Base-by-base conservation (phyloP, 2,113 vertebrate species). In the Condylura cristata region DNA sequence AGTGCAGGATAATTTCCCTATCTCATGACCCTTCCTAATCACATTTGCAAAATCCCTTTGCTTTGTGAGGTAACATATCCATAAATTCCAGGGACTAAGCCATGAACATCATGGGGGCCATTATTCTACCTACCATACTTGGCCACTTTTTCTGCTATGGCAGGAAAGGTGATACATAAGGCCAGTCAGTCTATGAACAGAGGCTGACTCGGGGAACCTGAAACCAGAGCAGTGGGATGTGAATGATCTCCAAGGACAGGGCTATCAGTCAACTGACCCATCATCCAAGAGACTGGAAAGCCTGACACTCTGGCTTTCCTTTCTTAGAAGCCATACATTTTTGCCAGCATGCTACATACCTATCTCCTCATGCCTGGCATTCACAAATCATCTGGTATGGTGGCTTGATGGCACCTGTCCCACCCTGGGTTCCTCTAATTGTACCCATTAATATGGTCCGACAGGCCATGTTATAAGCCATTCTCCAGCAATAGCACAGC, bases 21-120 rank as follows among this genome's bases (percentile, higher is more conserved):
- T 46, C 60, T 76, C 80, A 82, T 63, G 39, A 63, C 85, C n/a
- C 70, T 90, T 89, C 41, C 61, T 51, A 81, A 81, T 76, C 80
- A 76, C 39, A 46, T 51, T 44, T 63, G 65, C 74, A 28, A 65
- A 86, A 26, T 14, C 44, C 3, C 75, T 86, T 70, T 56, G 41
- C 13, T 4, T 51, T 7, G 18, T 53, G 51, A 89, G 71, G 74
- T 56, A 89, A 86, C 18, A 22, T 56, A 56, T 56, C 53, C 20
- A 20, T 6, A 8, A 20, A 56, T 22, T 56, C 53, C 53, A 56
- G 20, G 53, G 53, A 56, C 6, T 56, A 56, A 61, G 56, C 65
- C 1, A 1, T 48, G 79, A 82, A 20, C 18, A 18, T 60, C 28
- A 39, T 39, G 41, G 12, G 60, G 61, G 22, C 10, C 34, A 32